These are phyloP conservation scores for Galeruca laticollis DNA, from an alignment of 2,888 invertebrate species.

Conservation along the genomic window DNA sequence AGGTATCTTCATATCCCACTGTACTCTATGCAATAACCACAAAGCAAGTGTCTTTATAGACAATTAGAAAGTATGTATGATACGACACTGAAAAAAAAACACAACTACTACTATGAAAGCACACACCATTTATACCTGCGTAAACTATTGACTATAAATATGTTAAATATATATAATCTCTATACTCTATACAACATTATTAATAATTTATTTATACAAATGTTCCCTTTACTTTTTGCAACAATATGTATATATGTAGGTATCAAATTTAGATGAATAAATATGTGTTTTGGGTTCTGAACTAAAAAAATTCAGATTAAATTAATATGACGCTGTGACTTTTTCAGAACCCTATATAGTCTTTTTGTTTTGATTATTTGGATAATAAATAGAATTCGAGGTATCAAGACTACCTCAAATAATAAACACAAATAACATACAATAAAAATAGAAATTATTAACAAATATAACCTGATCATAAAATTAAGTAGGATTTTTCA, in stretches of 20 bases:
- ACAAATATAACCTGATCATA: slow-evolving; percentile 41
- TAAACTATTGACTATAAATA: slow-evolving; percentile 64
- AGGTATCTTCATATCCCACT: neutral
- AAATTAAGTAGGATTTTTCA: slow-evolving; percentile 66
- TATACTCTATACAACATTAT: slow-evolving; percentile 66
- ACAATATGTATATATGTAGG: slow-evolving; percentile 65
- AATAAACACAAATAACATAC: slow-evolving; percentile 40
- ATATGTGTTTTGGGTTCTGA: slow-evolving; percentile 42
- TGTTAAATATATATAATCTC: slow-evolving; percentile 62
- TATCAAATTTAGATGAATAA: slow-evolving; percentile 61
- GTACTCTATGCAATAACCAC: slow-evolving; percentile 17
- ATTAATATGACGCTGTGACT: slow-evolving; percentile 36
- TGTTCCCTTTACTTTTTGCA: slow-evolving; percentile 65
- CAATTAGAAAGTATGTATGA: slow-evolving; percentile 46
- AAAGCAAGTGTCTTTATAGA: slow-evolving; percentile 21
- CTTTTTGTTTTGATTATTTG: slow-evolving; percentile 44
- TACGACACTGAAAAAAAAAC: slow-evolving; percentile 60
- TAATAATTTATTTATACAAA: slow-evolving; percentile 64
- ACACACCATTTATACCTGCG: slow-evolving; percentile 67
- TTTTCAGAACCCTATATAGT: slow-evolving; percentile 39
- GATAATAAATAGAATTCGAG: slow-evolving; percentile 42
- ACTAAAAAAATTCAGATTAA: slow-evolving; percentile 20
- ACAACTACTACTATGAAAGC: slow-evolving; percentile 62
- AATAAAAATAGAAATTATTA: slow-evolving; percentile 36
- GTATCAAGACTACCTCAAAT: slow-evolving; percentile 27